phyloP scores from a whole-genome alignment of 2,797 vertebrate species.

The Mastacembelus armatus region DNA sequence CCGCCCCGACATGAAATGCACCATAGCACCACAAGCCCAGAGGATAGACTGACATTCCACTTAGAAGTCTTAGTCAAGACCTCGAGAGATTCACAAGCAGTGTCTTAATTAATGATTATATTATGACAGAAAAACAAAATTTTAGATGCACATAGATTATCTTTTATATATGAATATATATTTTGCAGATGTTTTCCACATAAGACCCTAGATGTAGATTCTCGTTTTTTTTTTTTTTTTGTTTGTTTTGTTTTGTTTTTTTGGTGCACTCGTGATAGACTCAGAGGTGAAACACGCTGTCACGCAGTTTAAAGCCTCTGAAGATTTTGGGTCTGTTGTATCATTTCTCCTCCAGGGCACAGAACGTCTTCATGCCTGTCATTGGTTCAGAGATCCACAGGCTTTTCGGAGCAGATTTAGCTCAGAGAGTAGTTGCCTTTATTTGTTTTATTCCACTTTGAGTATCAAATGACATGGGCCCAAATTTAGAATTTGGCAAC shows the following conservation, averaged over 20 bases:
- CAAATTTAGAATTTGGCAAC: neutral
- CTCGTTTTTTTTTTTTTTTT: constrained; percentile 36
- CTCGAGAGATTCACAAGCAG: constrained; percentile 78
- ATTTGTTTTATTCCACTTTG: constrained; percentile 41
- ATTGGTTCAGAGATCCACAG: constrained; percentile 43
- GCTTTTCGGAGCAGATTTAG: constrained; percentile 39
- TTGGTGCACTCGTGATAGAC: constrained; percentile 46
- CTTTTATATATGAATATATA: constrained; percentile 84
- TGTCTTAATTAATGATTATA: constrained; percentile 78
- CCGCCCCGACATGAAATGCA: constrained; percentile 48
- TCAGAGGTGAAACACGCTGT: constrained; percentile 46
- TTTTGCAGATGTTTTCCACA: constrained; percentile 86
- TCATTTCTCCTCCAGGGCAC: constrained; percentile 60
- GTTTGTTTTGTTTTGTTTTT: constrained; percentile 38
- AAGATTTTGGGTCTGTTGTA: constrained; percentile 55
- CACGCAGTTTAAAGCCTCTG: constrained; percentile 42
- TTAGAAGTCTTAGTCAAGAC: constrained; percentile 68
- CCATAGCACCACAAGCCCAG: constrained; percentile 60
- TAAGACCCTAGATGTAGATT: constrained; percentile 76
- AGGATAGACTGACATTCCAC: constrained; percentile 71
- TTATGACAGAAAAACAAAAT: constrained; percentile 72
- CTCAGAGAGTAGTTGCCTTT: constrained; percentile 26
- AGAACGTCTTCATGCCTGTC: constrained; percentile 39
- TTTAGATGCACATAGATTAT: constrained; percentile 85
- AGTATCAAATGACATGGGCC: constrained; percentile 8